Conservation (phyloP, 2,888 invertebrate genomes). For the Oscheius myriophilus region DNA sequence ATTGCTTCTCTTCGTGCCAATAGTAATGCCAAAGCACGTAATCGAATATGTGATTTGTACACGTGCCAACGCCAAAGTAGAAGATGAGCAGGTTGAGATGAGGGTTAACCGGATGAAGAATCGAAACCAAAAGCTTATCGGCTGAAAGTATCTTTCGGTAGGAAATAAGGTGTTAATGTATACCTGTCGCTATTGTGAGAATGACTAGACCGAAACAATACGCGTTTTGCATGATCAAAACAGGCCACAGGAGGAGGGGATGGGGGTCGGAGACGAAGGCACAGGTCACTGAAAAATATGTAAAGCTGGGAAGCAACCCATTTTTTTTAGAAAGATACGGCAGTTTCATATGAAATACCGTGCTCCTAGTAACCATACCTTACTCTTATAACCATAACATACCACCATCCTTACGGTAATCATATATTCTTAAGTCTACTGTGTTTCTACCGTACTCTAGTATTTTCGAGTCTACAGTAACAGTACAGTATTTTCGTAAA, state of each 20-base stretch:
- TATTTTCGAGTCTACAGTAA: too few relatives aligned
- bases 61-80: conserved; percentile 55
- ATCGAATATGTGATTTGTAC: conserved; percentile 59
- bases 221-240: conserved; percentile 61
- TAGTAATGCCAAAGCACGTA: conserved; percentile 65
- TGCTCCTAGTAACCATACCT: too few relatives aligned
- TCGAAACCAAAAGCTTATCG: conserved; percentile 46
- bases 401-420: too few relatives aligned
- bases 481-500: too few relatives aligned
- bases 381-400: too few relatives aligned
- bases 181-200: conserved; percentile 61
- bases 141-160: conserved; percentile 20
- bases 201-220: conserved; percentile 66
- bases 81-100: conserved; percentile 59
- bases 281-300: conserved; percentile 40
- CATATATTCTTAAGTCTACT: too few relatives aligned
- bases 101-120: conserved; percentile 56
- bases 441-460: too few relatives aligned
- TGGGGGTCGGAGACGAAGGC: conserved; percentile 51
- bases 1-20: conserved; percentile 59
- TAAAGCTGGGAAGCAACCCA: too few relatives aligned
- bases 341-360: too few relatives aligned
- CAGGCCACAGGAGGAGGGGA: conserved; percentile 60
- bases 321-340: too few relatives aligned
- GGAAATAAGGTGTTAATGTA: not conserved